Evolutionary conservation across 1,140 invertebrate genomes (phyloP).

Genomic region (Mizuhopecten yessoensis): DNA sequence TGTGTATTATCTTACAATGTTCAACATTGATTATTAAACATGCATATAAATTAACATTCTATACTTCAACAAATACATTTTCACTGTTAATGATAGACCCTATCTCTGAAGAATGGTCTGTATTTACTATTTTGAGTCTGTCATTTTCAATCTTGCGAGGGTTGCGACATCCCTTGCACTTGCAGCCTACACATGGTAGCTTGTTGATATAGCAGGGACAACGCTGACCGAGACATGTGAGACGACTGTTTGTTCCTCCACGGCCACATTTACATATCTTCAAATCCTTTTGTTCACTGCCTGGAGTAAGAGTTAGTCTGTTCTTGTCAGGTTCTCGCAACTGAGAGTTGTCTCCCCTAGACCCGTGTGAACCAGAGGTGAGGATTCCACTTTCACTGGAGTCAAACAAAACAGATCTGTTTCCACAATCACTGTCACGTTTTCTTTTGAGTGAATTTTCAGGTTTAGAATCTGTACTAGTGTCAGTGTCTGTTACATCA

Average conservation of each 20-base stretch:
- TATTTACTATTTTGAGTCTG: background rate
- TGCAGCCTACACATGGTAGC: conserved; percentile 92
- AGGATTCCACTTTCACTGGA: conserved; percentile 57
- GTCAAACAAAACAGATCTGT: conserved; percentile 55
- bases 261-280: conserved; percentile 93
- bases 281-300: background rate
- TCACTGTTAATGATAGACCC: background rate
- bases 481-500: background rate
- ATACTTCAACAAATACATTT: background rate
- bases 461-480: background rate
- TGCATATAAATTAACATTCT: background rate
- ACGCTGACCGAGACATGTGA: conserved; percentile 95
- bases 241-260: conserved; percentile 93
- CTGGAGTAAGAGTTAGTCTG: conserved; percentile 28
- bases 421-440: conserved; percentile 56
- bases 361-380: conserved; percentile 41
- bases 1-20: too few relatives aligned
- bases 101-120: background rate
- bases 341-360: conserved; percentile 43
- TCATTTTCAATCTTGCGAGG: conserved; percentile 84
- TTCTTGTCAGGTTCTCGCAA: background rate
- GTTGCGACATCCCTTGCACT: conserved; percentile 95
- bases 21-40: too few relatives aligned
- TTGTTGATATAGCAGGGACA: conserved; percentile 95
- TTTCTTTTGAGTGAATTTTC: conserved; percentile 42